These are phyloP conservation scores for Scolopax bukidnonensis DNA, from an alignment of 2,797 vertebrate genomes.

Conservation along the genomic window DNA sequence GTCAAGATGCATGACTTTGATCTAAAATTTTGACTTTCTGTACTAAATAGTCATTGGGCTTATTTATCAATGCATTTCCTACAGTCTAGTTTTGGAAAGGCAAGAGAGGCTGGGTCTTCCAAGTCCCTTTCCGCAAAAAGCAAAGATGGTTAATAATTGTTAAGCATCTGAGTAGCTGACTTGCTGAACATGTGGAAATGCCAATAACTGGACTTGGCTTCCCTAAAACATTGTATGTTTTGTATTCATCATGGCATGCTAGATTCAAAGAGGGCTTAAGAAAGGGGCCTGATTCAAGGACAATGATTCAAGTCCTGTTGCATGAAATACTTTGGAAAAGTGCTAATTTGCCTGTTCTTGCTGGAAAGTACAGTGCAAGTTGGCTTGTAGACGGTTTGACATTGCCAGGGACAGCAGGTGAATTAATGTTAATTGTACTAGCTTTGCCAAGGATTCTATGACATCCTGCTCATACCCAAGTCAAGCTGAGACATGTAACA, in stretches of 20 bases:
- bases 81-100: not conserved
- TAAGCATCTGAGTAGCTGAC: not conserved
- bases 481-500: not conserved
- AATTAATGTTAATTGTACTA: not conserved
- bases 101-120: not conserved
- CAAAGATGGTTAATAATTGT: not conserved
- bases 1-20: not conserved
- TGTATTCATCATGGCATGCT: not conserved
- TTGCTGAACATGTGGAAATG: not conserved
- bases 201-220: not conserved
- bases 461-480: not conserved
- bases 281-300: not conserved
- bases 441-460: not conserved
- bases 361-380: not conserved
- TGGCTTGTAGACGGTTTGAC: not conserved
- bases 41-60: not conserved
- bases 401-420: slow-evolving; percentile 20
- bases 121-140: not conserved
- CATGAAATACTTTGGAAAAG: not conserved
- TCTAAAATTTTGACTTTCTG: not conserved
- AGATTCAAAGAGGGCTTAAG: not conserved
- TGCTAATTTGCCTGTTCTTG: not conserved
- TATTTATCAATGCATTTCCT: not conserved
- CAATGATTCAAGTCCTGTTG: not conserved
- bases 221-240: not conserved